Percentiles rank a stretch among this genome's conserved stretches.
Conservation (phyloP, 2,113 vertebrate genomes). For the Nesospiza acunhae region DNA sequence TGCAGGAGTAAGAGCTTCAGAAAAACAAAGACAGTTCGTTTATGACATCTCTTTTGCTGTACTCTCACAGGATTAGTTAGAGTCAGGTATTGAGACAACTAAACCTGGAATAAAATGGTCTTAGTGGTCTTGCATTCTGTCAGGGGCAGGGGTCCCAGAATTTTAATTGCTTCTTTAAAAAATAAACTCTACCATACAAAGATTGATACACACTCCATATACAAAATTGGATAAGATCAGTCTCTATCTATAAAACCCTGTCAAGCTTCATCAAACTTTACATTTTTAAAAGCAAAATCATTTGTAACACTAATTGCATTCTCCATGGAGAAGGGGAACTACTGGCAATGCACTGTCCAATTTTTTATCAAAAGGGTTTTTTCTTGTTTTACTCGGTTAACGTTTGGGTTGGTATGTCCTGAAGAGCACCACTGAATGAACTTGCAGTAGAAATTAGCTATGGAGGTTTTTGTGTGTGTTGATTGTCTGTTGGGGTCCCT, state of each 20-base stretch:
- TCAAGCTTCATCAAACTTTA: background rate
- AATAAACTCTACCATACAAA: background rate
- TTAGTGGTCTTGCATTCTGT: background rate
- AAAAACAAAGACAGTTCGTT: background rate
- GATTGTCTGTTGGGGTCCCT: background rate
- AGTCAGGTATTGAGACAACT: background rate
- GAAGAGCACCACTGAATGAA: background rate
- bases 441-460: background rate
- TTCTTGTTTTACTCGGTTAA: background rate
- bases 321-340: background rate
- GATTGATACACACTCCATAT: background rate
- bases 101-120: background rate
- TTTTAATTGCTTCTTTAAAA: background rate
- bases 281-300: background rate
- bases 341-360: background rate
- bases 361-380: background rate
- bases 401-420: background rate
- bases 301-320: background rate
- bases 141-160: background rate
- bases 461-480: rapidly evolving
- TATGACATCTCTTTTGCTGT: background rate
- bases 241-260: constrained; percentile 17
- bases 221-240: background rate
- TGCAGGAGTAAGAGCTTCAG: background rate
- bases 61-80: background rate